Conservation (phyloP, 2,113 vertebrate genomes). For the Brachyistius frenatus region DNA sequence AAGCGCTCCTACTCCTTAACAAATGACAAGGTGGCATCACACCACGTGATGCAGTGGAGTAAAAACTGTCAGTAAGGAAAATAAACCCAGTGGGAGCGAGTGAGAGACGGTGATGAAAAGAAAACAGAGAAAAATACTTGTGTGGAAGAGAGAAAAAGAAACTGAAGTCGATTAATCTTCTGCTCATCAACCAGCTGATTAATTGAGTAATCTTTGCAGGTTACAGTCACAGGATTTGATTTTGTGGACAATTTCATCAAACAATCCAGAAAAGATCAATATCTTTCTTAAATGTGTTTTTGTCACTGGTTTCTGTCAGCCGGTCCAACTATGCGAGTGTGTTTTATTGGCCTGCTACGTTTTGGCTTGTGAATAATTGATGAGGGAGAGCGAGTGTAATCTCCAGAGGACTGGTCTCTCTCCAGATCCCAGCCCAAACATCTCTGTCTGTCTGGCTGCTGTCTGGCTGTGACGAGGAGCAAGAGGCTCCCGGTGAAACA, state of each 20-base stretch:
- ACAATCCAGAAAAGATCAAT: background rate
- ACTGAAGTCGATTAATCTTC: background rate
- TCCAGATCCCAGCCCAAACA: slow-evolving; percentile 55
- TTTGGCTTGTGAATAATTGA: slow-evolving; percentile 78
- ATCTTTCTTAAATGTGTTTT: background rate
- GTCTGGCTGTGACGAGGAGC: slow-evolving; percentile 34
- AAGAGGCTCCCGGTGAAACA: slow-evolving; percentile 22
- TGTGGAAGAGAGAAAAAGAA: no score
- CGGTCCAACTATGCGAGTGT: background rate
- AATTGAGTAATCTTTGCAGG: background rate
- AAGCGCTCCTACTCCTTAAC: no score
- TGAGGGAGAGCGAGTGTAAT: slow-evolving; percentile 39
- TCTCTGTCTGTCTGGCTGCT: slow-evolving; percentile 44
- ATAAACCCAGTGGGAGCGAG: no score
- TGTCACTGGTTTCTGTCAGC: background rate
- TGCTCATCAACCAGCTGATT: no score
- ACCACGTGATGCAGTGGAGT: no score
- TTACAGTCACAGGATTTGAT: background rate
- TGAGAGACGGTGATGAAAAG: no score
- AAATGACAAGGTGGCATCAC: no score
- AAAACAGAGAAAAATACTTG: no score
- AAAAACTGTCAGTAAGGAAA: no score
- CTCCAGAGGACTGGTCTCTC: slow-evolving; percentile 64
- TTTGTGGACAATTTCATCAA: background rate
- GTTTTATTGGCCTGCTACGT: slow-evolving; percentile 40